Conservation (phyloP, 1,140 invertebrate species). For the Caenorhabditis elegans region WBcel235 BX284606.5:2467001-2467500, state of each 20-base stretch:
- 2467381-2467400: conserved; percentile 33
- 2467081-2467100: no score
- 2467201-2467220: neutral
- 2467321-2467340: no score
- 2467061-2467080: neutral
- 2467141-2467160: neutral
- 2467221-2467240: neutral
- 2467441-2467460: conserved; percentile 45
- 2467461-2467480: conserved; percentile 33
- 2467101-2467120: neutral
- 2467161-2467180: neutral
- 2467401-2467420: conserved; percentile 48
- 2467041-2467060: no score
- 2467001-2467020: neutral
- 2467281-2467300: no score
- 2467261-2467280: no score
- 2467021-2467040: neutral
- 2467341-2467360: neutral
- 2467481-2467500: no score
- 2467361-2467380: conserved; percentile 36
- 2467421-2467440: conserved; percentile 26
- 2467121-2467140: neutral
- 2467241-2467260: no score
- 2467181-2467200: conserved; percentile 23
- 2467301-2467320: neutral